Conservation (phyloP, 2,113 vertebrate genomes). For the Heterotis niloticus region DNA sequence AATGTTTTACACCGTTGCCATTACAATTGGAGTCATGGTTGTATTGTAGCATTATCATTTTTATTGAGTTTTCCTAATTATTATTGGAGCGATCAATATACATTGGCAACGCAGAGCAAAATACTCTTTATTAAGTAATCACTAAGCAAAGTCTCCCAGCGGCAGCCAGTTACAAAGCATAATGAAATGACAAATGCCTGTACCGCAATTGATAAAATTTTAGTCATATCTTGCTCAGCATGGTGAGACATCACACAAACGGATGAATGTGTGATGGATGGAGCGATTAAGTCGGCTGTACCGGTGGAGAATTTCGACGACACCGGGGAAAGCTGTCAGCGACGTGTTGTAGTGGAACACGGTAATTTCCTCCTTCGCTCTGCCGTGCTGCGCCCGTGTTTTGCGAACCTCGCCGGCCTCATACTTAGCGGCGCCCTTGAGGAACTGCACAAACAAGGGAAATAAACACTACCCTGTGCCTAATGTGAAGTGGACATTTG, state of each 20-base stretch:
- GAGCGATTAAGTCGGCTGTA: background rate
- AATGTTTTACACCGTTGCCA: background rate
- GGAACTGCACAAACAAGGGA: background rate
- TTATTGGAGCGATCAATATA: background rate
- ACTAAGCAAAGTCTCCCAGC: background rate
- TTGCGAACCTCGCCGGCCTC: background rate
- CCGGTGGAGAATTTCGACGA: constrained; percentile 2
- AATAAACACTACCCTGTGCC: background rate
- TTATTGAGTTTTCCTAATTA: too few species aligned
- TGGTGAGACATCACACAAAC: background rate
- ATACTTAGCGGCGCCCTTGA: constrained; percentile 6
- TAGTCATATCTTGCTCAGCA: constrained; percentile 5
- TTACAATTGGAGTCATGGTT: too few species aligned
- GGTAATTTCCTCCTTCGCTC: constrained; percentile 11
- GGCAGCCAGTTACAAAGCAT: constrained; percentile 10
- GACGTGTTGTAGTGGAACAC: constrained; percentile 7
- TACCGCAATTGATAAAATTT: constrained; percentile 9
- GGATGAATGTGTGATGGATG: constrained; percentile 10
- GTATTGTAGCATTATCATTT: too few species aligned
- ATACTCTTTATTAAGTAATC: background rate
- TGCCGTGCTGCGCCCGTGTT: background rate
- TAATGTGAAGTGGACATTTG: background rate
- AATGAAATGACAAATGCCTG: constrained; percentile 9
- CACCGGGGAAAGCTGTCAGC: constrained; percentile 2
- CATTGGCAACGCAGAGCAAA: background rate